phyloP scores from a whole-genome alignment of 1,140 invertebrate genomes.

The Conus ventricosus region DNA sequence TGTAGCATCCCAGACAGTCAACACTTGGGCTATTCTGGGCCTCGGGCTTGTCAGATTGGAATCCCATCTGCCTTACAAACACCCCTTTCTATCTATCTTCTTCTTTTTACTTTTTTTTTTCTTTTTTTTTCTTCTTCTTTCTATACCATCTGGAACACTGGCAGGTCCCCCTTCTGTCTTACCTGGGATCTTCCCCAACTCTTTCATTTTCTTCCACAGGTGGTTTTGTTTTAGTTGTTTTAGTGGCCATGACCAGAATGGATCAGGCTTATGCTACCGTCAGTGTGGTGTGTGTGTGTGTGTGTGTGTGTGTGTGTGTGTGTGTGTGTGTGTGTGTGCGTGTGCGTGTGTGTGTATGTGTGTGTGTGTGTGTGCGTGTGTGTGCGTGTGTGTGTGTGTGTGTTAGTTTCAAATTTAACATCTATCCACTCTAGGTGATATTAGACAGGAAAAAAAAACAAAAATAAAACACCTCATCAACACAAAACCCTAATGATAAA shows the following conservation, averaged over 20 bases:
- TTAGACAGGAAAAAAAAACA: too few relatives aligned
- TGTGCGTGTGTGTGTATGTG: constrained; percentile 10
- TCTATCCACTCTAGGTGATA: too few relatives aligned
- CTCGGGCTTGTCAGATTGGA: background rate
- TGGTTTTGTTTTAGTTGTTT: background rate
- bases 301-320: too few relatives aligned
- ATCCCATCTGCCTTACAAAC: background rate
- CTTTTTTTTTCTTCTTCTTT: too few relatives aligned
- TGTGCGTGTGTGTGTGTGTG: background rate
- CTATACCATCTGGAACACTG: background rate
- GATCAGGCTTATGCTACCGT: too few relatives aligned
- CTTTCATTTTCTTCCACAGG: background rate
- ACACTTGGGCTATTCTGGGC: background rate
- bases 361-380: background rate
- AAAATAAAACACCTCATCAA: too few relatives aligned
- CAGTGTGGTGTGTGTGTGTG: too few relatives aligned
- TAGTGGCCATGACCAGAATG: too few relatives aligned
- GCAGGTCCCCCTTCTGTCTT: background rate
- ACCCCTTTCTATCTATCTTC: background rate
- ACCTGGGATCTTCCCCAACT: too few relatives aligned
- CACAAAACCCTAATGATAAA: too few relatives aligned
- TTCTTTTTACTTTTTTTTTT: background rate
- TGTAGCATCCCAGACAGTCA: background rate
- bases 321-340: background rate
- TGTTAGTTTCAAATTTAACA: too few relatives aligned